Evolutionary conservation across 2,888 invertebrate genomes (phyloP).

Genomic region (Taphrorychus bicolor): DNA sequence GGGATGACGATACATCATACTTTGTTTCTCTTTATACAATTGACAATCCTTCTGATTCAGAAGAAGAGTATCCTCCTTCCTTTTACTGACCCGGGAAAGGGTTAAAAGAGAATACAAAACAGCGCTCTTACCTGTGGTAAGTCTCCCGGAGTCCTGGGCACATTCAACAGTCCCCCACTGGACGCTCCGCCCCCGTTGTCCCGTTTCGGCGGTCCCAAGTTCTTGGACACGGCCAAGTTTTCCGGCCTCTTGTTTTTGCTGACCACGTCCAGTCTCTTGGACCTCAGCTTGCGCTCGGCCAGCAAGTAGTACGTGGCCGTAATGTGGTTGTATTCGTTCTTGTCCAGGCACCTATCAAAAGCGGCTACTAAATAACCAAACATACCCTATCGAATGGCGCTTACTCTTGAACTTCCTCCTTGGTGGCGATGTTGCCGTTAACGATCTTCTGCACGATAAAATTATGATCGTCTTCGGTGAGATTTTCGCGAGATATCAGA

Average conservation of each 20-base stretch:
- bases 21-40: too few relatives aligned
- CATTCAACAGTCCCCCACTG: conserved; percentile 62
- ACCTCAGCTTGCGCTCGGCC: conserved; percentile 89
- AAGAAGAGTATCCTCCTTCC: too few relatives aligned
- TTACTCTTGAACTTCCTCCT: conserved; percentile 94
- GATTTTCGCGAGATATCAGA: conserved; percentile 85
- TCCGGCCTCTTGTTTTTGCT: conserved; percentile 59
- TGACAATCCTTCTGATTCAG: too few relatives aligned
- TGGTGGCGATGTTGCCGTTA: conserved; percentile 91
- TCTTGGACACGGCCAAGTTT: conserved; percentile 57
- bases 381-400: conserved; percentile 53
- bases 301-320: conserved; percentile 97
- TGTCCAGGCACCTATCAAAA: conserved; percentile 92
- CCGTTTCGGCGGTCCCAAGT: conserved; percentile 40
- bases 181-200: conserved; percentile 47
- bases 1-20: too few relatives aligned
- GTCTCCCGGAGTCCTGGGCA: conserved; percentile 74
- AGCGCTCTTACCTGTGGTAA: conserved; percentile 67
- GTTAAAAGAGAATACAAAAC: too few relatives aligned
- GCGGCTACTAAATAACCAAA: conserved; percentile 59
- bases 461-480: conserved; percentile 90
- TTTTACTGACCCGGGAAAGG: too few relatives aligned
- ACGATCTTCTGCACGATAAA: conserved; percentile 96
- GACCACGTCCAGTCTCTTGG: conserved; percentile 73
- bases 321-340: conserved; percentile 97